Conservation (phyloP, 2,888 invertebrate genomes). For the Cephonodes hylas region DNA sequence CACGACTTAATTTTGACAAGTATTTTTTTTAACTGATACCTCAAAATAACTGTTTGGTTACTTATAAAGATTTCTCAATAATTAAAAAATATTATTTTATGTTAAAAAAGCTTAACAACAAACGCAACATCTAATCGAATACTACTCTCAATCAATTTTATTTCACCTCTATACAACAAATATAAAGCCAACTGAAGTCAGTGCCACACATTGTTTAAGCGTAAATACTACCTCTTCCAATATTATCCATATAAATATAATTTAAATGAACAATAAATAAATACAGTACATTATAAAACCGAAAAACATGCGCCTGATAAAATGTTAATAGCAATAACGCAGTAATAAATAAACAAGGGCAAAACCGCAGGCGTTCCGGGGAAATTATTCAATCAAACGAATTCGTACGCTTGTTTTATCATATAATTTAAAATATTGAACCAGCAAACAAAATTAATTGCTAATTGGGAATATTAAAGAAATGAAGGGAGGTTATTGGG, state of each 20-base stretch:
- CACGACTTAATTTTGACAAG: no score
- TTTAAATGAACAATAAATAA: background rate
- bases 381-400: conserved; percentile 5
- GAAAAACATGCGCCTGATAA: background rate
- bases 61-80: no score
- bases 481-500: background rate
- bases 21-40: no score
- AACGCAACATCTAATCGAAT: no score
- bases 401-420: background rate
- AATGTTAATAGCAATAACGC: conserved; percentile 4
- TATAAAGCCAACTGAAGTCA: no score
- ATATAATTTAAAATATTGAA: background rate
- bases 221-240: background rate
- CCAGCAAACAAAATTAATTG: background rate
- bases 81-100: no score
- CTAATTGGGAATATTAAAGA: background rate
- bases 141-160: no score
- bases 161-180: no score
- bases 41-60: no score
- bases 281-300: background rate
- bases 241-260: background rate
- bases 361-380: background rate
- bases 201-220: no score
- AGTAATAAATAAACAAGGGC: background rate
- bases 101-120: no score